phyloP scores from a whole-genome alignment of 2,113 vertebrate species.

The Oreotragus oreotragus region DNA sequence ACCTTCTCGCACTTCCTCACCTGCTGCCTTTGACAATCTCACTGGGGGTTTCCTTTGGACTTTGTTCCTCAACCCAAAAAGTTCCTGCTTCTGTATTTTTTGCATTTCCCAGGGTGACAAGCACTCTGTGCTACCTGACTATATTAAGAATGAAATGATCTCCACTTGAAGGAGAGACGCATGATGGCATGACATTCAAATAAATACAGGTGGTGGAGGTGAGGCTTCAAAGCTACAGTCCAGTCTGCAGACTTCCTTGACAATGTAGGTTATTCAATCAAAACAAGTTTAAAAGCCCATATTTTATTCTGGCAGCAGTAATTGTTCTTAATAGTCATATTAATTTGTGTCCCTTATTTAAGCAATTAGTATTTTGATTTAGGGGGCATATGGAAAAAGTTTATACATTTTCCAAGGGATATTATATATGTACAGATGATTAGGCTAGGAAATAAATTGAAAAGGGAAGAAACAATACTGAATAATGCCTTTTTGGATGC shows the following conservation, averaged over 20 bases:
- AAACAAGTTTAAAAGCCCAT: background rate
- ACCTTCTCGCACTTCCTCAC: conserved; percentile 24
- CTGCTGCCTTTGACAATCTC: conserved; percentile 56
- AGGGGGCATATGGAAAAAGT: background rate
- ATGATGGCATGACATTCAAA: conserved; percentile 37
- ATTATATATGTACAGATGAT: too few species aligned
- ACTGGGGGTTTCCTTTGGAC: conserved; percentile 22
- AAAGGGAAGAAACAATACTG: background rate
- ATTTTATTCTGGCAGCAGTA: background rate
- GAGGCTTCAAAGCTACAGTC: background rate
- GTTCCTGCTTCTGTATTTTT: conserved; percentile 29
- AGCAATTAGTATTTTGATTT: background rate
- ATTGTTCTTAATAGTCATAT: background rate
- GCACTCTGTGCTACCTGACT: conserved; percentile 41
- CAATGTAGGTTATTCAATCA: background rate
- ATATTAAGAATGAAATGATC: conserved; percentile 60
- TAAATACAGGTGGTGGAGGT: conserved; percentile 37
- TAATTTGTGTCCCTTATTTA: background rate
- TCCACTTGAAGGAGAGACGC: conserved; percentile 6
- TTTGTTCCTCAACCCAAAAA: conserved; percentile 54
- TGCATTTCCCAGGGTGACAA: background rate
- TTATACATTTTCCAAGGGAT: background rate
- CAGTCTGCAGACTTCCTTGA: background rate
- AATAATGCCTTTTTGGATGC: background rate
- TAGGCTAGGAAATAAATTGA: background rate